Conservation (phyloP, 2,888 invertebrate species). For the Colletes collaris region DNA sequence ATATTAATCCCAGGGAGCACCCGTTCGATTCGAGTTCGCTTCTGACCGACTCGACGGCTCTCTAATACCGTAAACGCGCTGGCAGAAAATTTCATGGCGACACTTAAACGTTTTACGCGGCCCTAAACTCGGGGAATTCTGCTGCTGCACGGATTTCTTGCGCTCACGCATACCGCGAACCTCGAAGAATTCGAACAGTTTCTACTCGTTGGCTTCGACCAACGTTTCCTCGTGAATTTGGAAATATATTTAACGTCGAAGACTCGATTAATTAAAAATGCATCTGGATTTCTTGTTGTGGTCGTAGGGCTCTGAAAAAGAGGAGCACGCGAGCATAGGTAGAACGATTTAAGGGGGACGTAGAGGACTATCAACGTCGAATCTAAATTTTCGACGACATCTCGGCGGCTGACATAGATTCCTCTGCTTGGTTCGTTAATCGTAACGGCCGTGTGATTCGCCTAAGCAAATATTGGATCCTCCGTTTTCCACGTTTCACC, state of each 20-base stretch:
- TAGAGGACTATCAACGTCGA: slow-evolving; percentile 8
- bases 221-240: too few relatives aligned
- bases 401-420: slow-evolving; percentile 1
- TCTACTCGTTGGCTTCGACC: too few relatives aligned
- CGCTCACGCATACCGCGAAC: background rate
- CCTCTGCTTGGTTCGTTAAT: slow-evolving; percentile 32
- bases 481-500: slow-evolving; percentile 27
- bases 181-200: too few relatives aligned
- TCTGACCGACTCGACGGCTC: slow-evolving; percentile 11
- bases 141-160: slow-evolving; percentile 31
- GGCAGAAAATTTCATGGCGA: slow-evolving; percentile 45
- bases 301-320: too few relatives aligned
- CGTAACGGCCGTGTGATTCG: slow-evolving; percentile 55
- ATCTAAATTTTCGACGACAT: slow-evolving; percentile 9
- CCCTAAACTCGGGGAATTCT: slow-evolving; percentile 35
- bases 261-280: too few relatives aligned
- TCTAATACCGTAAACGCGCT: slow-evolving; percentile 35
- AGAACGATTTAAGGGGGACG: background rate
- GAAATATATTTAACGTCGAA: too few relatives aligned
- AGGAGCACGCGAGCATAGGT: too few relatives aligned
- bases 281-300: too few relatives aligned
- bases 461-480: slow-evolving; percentile 60
- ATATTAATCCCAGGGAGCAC: slow-evolving; percentile 18
- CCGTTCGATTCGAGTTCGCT: slow-evolving; percentile 29
- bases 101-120: slow-evolving; percentile 50